Evolutionary conservation across 2,888 invertebrate genomes (phyloP), one percentile per base, ranked within the genome.

Genomic region (Phyto melanocephala): DNA sequence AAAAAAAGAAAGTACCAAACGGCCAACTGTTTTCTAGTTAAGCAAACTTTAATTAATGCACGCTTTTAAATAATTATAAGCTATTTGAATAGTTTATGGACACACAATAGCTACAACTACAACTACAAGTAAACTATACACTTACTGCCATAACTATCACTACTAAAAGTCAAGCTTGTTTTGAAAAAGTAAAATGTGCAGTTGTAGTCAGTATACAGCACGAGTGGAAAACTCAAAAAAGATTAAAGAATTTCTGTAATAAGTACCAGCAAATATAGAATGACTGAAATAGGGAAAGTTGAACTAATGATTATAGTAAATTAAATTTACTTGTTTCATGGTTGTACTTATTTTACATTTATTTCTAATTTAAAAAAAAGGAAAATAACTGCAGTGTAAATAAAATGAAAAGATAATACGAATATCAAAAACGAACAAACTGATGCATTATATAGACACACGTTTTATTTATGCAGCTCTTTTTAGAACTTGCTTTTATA

Each of bases 41-140:
- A 79, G 79, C 62, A 79, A 84, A 84, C 81, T 86, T 87, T 88
- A 88, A 88, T 88, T 88, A 88, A 88, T 88, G 88, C 87, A 87
- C 86, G 88, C 87, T 89, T 88, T 88, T 86, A 88, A 88, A 88
- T 88, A 88, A 89, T 88, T 88, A 88, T 89, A 89, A 89, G 89
- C 87, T 87, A 89, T 88, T 89, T 88, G 87, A 86, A 88, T 87
- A 88, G 87, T 88, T 88, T 87, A 88, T 88, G 88, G 86, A 87
- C 87, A 87, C 84, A 86, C 65, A 81, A 56, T 37, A 80, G 52
- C 50, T 17, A 65, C 68, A 33, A 71, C 37, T 54, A 75, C 63
- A 54, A 77, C 71, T 67, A 40, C 60, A 47, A 10, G 42, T 35
- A 63, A 72, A 74, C 68, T 74, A 54, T 58, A 56, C 22, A 62